These are phyloP conservation scores for Fistularia tabacaria DNA, from an alignment of 2,797 vertebrate species.

Conservation along the genomic window DNA sequence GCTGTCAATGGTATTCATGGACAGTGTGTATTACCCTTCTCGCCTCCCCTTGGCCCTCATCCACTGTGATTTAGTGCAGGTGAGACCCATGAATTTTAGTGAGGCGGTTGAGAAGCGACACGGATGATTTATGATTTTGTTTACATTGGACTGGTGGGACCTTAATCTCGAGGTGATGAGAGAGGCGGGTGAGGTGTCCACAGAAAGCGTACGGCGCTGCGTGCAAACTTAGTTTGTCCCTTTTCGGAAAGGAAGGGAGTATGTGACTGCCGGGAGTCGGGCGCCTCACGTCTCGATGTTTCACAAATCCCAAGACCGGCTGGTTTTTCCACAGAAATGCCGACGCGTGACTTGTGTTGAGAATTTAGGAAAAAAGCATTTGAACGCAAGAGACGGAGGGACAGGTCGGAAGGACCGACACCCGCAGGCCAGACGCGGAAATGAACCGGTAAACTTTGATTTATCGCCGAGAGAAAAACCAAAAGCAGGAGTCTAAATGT, in stretches of 20 bases:
- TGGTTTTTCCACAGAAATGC: too few relatives aligned
- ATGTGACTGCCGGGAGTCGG: too few relatives aligned
- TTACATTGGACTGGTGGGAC: slow-evolving; percentile 40
- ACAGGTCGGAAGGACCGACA: too few relatives aligned
- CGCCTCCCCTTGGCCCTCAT: slow-evolving; percentile 33
- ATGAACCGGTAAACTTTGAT: too few relatives aligned
- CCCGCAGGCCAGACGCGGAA: too few relatives aligned
- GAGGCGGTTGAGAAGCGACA: slow-evolving; percentile 37
- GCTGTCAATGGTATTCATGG: slow-evolving; percentile 49
- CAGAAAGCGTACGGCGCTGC: slow-evolving; percentile 7
- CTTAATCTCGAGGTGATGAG: slow-evolving; percentile 42
- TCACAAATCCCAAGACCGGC: too few relatives aligned
- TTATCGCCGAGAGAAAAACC: too few relatives aligned
- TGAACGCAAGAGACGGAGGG: too few relatives aligned
- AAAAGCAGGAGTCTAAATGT: slow-evolving; percentile 31
- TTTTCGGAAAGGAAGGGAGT: too few relatives aligned
- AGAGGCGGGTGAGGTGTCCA: slow-evolving; percentile 3
- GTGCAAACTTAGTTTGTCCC: not conserved
- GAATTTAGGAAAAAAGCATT: too few relatives aligned
- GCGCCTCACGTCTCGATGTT: too few relatives aligned
- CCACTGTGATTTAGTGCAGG: slow-evolving; percentile 52
- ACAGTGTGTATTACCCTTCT: slow-evolving; percentile 47
- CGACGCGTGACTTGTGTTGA: too few relatives aligned
- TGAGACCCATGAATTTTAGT: slow-evolving; percentile 55
- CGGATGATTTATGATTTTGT: slow-evolving; percentile 61